Evolutionary conservation across 2,113 vertebrate genomes (phyloP).

Genomic region (Ictalurus furcatus): DNA sequence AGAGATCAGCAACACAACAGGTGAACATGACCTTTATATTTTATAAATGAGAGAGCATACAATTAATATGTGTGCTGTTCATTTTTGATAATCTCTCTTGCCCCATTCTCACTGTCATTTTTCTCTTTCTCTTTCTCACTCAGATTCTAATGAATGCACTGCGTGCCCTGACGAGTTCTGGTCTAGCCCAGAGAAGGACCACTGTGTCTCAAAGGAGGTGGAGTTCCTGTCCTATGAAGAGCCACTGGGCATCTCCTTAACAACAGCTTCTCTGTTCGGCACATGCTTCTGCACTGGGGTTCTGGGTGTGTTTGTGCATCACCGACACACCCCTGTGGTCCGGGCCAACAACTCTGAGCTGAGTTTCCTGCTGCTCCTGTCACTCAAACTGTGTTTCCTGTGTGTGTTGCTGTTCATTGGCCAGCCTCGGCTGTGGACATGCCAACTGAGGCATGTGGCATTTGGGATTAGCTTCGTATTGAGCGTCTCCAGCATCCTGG

Average conservation of each 20-base stretch:
- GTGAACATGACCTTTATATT: constrained; percentile 48
- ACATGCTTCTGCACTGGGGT: constrained; percentile 53
- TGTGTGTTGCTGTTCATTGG: constrained; percentile 63
- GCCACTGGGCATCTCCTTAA: constrained; percentile 56
- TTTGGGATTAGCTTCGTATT: constrained; percentile 63
- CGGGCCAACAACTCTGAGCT: constrained; percentile 64
- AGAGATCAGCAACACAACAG: constrained; percentile 66
- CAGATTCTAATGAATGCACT: constrained; percentile 66
- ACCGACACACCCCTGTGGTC: constrained; percentile 61
- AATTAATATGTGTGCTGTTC: background rate
- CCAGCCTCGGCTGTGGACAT: constrained; percentile 56
- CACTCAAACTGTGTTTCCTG: constrained; percentile 61
- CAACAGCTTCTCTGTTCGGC: constrained; percentile 51
- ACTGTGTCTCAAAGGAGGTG: constrained; percentile 64
- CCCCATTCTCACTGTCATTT: background rate
- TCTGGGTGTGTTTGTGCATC: constrained; percentile 50
- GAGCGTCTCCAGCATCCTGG: constrained; percentile 62
- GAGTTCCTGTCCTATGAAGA: constrained; percentile 60
- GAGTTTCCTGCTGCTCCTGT: constrained; percentile 61
- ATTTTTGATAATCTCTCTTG: background rate
- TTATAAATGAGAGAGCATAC: background rate
- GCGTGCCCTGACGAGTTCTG: constrained; percentile 70
- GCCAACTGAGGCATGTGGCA: constrained; percentile 59
- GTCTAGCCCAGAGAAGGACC: constrained; percentile 62
- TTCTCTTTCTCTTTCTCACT: background rate